Conservation (phyloP, 2,888 invertebrate species). For the Eristalinus sepulchralis region DNA sequence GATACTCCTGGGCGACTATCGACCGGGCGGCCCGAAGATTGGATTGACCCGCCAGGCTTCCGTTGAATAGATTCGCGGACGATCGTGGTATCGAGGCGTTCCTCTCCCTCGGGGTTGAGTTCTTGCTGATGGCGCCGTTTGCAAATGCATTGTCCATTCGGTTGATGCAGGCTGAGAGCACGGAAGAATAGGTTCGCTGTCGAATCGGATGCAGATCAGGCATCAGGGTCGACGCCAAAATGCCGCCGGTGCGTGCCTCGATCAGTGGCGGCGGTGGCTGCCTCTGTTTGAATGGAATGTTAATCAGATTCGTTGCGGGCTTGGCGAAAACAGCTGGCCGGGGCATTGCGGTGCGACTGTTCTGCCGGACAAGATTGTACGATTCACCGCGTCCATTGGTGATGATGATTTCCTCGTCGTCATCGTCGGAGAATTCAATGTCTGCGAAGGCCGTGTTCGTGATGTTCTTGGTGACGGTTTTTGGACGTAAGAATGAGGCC, state of each 20-base stretch:
- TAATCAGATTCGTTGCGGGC: conserved; percentile 58
- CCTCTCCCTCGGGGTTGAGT: conserved; percentile 59
- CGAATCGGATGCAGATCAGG: conserved; percentile 71
- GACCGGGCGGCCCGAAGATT: conserved; percentile 57
- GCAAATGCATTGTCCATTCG: conserved; percentile 61
- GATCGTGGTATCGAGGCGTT: conserved; percentile 17
- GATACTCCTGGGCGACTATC: conserved; percentile 73
- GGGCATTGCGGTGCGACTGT: conserved; percentile 17
- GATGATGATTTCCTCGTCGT: conserved; percentile 73
- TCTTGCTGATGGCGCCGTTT: conserved; percentile 52
- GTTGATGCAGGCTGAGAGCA: conserved; percentile 69
- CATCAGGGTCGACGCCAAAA: conserved; percentile 72
- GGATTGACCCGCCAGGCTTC: not conserved
- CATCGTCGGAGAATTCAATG: conserved; percentile 79
- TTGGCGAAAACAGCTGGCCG: conserved; percentile 5
- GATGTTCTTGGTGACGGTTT: conserved; percentile 72
- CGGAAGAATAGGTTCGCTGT: conserved; percentile 45
- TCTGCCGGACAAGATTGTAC: conserved; percentile 22
- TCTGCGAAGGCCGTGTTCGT: conserved; percentile 72
- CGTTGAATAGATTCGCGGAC: conserved; percentile 44
- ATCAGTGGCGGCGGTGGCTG: conserved; percentile 74
- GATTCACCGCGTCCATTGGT: conserved; percentile 43
- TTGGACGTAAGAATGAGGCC: conserved; percentile 56
- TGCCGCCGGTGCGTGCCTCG: conserved; percentile 73
- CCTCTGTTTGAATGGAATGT: conserved; percentile 74